Evolutionary conservation across 2,113 vertebrate genomes (phyloP), one percentile per base, ranked within the genome.

Genomic region (Seriola rivoliana): DNA sequence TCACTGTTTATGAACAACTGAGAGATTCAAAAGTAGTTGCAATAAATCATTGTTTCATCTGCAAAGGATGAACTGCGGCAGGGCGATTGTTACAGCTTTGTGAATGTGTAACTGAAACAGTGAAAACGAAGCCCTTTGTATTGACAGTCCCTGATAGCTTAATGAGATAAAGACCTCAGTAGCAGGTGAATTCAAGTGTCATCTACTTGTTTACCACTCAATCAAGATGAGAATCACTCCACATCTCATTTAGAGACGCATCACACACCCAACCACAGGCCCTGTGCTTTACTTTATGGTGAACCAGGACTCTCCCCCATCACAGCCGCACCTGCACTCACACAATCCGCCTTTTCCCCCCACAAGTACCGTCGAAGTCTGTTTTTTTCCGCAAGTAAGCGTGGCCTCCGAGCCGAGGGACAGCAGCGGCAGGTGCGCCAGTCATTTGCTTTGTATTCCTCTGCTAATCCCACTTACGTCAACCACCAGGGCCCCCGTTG

Each of bases 401-500:
- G 21, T 13, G 48, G 62, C 60, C 69, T 76, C 72, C 0, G 29
- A 85, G 59, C 81, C 48, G 21, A 71, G 82, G 86, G 62, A 76
- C 70, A 62, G 34, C 82, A 65, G 40, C 85, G 62, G 86, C 92
- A 91, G 91, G 89, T 91, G 93, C 55, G n/a, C 57, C 78, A 77
- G 79, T 78, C 60, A 52, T 89, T 91, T 76, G 77, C 80, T 87
- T 78, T 86, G 67, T 82, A 85, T 88, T 73, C 87, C 86, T 91
- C 81, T 82, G 84, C 67, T 85, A 86, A 92, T 86, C 78, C 88
- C 89, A 85, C 87, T 90, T 85, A 91, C 64, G 85, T 76, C 78
- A 75, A 78, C 92, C 87, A 86, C 86, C 82, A 71, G 89, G 89
- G 88, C 75, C 87, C 29, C 80, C 42, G 70, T 79, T 80, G 87